Percentiles rank a stretch among this genome's conserved stretches.
These are phyloP conservation scores for Pseudomugil gertrudae DNA, from an alignment of 2,797 vertebrate genomes.

Conservation along the genomic window DNA sequence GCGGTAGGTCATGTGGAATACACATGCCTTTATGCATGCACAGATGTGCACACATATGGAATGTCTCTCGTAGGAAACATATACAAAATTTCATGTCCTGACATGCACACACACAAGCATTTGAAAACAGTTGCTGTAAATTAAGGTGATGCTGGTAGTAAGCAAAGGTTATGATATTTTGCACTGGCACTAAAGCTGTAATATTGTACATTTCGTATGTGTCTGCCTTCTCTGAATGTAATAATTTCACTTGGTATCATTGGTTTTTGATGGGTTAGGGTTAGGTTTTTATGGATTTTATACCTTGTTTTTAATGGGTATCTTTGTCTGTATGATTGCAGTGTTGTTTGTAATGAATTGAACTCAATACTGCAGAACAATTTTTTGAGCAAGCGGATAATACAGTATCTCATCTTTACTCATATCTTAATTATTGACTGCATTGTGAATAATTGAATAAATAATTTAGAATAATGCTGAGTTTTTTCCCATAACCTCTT, in stretches of 20 bases:
- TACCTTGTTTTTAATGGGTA: too few relatives aligned
- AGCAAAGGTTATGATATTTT: constrained; percentile 10
- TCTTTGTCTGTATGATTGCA: too few relatives aligned
- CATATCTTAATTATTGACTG: neutral
- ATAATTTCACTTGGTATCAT: neutral
- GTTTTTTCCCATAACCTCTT: neutral
- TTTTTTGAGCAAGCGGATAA: too few relatives aligned
- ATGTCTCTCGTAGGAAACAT: constrained; percentile 45
- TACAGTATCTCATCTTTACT: too few relatives aligned
- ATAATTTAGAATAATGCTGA: neutral
- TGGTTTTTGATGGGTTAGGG: too few relatives aligned
- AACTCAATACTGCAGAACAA: too few relatives aligned
- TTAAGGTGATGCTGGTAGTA: constrained; percentile 9
- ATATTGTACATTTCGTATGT: neutral
- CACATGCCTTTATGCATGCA: constrained; percentile 36
- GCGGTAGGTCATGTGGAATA: constrained; percentile 44
- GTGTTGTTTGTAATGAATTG: too few relatives aligned
- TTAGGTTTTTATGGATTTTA: too few relatives aligned
- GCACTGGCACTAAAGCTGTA: neutral
- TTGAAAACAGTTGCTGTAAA: constrained; percentile 18
- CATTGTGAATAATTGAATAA: neutral
- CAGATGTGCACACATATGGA: constrained; percentile 60
- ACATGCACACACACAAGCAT: constrained; percentile 29
- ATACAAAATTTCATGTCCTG: constrained; percentile 27
- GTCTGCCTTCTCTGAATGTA: neutral